A percentile compares a stretch with the other conserved stretches of the same genome.
phyloP scores from a whole-genome alignment of 23 tunicate species.

The Diplosoma virens region DNA sequence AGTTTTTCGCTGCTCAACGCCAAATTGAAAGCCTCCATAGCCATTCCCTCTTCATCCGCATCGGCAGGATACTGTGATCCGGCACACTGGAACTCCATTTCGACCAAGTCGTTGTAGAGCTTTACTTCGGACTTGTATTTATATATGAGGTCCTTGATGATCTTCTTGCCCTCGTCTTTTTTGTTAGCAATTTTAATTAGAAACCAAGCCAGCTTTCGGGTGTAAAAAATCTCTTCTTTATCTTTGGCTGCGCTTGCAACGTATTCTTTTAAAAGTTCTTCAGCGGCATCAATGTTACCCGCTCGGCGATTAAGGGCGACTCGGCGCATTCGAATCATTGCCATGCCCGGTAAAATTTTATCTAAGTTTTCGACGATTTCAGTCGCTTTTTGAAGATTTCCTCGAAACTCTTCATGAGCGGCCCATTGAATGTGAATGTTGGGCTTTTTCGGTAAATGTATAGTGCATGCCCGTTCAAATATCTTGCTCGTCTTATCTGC shows the following conservation, averaged over 20 bases:
- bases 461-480: slow-evolving; percentile 73
- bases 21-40: slow-evolving; percentile 70
- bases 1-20: slow-evolving; percentile 55
- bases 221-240: slow-evolving; percentile 67
- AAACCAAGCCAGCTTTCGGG: slow-evolving; percentile 82
- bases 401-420: slow-evolving; percentile 79
- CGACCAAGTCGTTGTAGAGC: slow-evolving; percentile 81
- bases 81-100: slow-evolving; percentile 72
- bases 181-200: slow-evolving; percentile 60
- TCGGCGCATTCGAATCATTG: slow-evolving; percentile 67
- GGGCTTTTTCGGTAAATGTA: slow-evolving; percentile 87
- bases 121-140: slow-evolving; percentile 47
- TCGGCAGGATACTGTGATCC: slow-evolving; percentile 10
- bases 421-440: slow-evolving; percentile 94
- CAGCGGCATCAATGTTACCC: slow-evolving; percentile 63
- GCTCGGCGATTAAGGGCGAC: slow-evolving; percentile 67
- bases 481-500: slow-evolving; percentile 34
- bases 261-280: slow-evolving; percentile 44
- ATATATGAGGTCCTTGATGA: slow-evolving; percentile 63
- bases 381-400: slow-evolving; percentile 50
- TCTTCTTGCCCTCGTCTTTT: slow-evolving; percentile 46
- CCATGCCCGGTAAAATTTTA: slow-evolving; percentile 64
- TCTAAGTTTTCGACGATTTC: slow-evolving; percentile 57
- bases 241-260: slow-evolving; percentile 66
- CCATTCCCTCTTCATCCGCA: slow-evolving; percentile 42